A percentile compares a stretch with the other conserved stretches of the same genome.
Conservation (phyloP, 2,888 invertebrate genomes). For the Dinocampus coccinellae region DNA sequence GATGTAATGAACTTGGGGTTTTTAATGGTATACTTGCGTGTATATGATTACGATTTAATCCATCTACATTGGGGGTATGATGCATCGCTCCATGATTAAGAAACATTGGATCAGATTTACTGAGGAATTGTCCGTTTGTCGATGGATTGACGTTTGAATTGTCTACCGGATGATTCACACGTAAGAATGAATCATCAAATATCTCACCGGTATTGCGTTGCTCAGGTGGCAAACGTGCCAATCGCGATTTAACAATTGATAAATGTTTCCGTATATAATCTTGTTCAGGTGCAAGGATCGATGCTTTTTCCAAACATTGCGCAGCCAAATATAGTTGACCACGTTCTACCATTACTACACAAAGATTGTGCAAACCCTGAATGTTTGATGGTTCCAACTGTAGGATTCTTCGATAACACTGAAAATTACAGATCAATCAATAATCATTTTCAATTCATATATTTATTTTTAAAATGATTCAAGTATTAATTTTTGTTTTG, state of each 20-base stretch:
- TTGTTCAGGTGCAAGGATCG: slow-evolving; percentile 87
- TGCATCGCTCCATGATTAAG: slow-evolving; percentile 58
- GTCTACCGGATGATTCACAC: slow-evolving; percentile 34
- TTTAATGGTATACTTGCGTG: not conserved
- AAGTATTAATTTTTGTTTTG: not conserved
- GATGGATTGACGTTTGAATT: slow-evolving; percentile 47
- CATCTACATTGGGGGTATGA: slow-evolving; percentile 43
- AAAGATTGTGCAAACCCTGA: slow-evolving; percentile 95
- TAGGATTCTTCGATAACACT: slow-evolving; percentile 92
- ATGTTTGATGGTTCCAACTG: slow-evolving; percentile 91
- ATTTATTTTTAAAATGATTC: not conserved
- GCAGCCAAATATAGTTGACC: slow-evolving; percentile 89
- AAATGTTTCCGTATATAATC: slow-evolving; percentile 93
- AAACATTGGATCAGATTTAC: slow-evolving; percentile 58
- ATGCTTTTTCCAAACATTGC: slow-evolving; percentile 85
- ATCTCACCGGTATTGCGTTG: slow-evolving; percentile 59
- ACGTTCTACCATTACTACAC: slow-evolving; percentile 94
- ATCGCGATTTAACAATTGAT: slow-evolving; percentile 85
- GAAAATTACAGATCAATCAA: slow-evolving; percentile 56
- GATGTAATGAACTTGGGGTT: not conserved
- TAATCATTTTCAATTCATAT: not conserved
- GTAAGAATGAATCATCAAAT: slow-evolving; percentile 62
- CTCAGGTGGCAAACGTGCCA: slow-evolving; percentile 65
- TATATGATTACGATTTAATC: slow-evolving; percentile 11
- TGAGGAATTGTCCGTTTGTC: slow-evolving; percentile 53